A percentile compares a stretch with the other conserved stretches of the same genome.
These are phyloP conservation scores for Crotophaga sulcirostris DNA, from an alignment of 2,113 vertebrate genomes.

Conservation along the genomic window DNA sequence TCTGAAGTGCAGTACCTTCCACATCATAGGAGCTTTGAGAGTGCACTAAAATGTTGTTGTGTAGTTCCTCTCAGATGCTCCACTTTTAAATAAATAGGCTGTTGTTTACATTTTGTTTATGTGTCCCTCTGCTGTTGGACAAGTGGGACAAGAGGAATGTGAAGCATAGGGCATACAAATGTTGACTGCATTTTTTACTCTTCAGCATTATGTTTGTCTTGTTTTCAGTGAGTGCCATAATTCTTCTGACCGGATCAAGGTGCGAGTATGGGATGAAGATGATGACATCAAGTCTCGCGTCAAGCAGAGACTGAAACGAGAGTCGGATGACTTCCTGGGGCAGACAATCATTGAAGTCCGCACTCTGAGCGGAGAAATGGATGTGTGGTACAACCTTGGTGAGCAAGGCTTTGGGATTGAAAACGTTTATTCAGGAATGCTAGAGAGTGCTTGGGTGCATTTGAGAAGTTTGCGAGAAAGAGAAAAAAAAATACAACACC, in stretches of 20 bases:
- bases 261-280: constrained; percentile 98
- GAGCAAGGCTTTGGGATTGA: constrained; percentile 49
- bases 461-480: neutral
- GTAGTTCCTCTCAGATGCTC: neutral
- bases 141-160: neutral
- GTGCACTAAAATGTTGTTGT: neutral
- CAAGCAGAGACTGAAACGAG: constrained; percentile 95
- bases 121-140: neutral
- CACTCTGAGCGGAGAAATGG: constrained; percentile 96
- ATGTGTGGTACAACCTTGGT: constrained; percentile 99
- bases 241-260: constrained; percentile 97
- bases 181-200: neutral
- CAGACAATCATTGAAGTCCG: constrained; percentile 98
- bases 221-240: constrained; percentile 95
- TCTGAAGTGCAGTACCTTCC: neutral
- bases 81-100: neutral
- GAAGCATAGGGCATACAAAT: neutral
- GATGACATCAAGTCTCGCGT: constrained; percentile 98
- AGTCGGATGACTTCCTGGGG: constrained; percentile 96
- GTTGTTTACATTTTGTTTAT: neutral
- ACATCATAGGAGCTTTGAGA: neutral
- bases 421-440: neutral
- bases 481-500: neutral
- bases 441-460: neutral
- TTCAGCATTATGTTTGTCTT: neutral